Evolutionary conservation across 2,888 invertebrate species (phyloP).

Genomic region (Ormyrus labotus): DNA sequence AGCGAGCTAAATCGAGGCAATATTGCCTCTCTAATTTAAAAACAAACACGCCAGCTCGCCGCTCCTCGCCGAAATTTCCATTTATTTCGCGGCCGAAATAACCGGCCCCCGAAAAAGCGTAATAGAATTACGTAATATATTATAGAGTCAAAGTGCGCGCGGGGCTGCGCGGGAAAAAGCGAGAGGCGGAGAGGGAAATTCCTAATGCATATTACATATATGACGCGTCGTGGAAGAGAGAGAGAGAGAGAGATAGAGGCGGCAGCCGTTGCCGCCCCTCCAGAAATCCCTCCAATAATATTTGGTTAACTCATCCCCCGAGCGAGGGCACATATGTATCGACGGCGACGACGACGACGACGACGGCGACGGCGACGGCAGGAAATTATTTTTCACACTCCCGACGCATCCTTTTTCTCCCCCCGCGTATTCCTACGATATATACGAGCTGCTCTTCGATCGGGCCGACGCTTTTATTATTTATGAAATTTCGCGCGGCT

Average conservation of each 20-base stretch:
- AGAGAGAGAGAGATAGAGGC: not conserved
- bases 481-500: constrained; percentile 19
- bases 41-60: no score
- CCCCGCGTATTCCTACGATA: not conserved
- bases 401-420: constrained; percentile 21
- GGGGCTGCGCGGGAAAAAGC: not conserved
- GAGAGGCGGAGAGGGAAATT: constrained; percentile 15
- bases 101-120: not conserved
- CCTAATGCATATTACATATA: constrained; percentile 41
- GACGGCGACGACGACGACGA: constrained; percentile 24
- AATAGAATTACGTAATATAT: constrained; percentile 20
- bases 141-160: constrained; percentile 2
- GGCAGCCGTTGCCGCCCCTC: constrained; percentile 1
- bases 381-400: constrained; percentile 75
- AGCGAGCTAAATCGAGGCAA: no score
- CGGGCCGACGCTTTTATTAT: constrained; percentile 2
- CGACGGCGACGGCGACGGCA: constrained; percentile 55
- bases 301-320: constrained; percentile 59
- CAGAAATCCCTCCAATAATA: constrained; percentile 55
- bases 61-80: no score
- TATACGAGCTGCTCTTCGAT: not conserved
- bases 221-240: constrained; percentile 3
- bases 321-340: constrained; percentile 66
- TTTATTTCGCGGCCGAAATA: no score
- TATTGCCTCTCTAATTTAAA: no score